A percentile compares a stretch with the other conserved stretches of the same genome.
phyloP scores from a whole-genome alignment of 2,113 vertebrate genomes.

The Orycteropus afer region DNA sequence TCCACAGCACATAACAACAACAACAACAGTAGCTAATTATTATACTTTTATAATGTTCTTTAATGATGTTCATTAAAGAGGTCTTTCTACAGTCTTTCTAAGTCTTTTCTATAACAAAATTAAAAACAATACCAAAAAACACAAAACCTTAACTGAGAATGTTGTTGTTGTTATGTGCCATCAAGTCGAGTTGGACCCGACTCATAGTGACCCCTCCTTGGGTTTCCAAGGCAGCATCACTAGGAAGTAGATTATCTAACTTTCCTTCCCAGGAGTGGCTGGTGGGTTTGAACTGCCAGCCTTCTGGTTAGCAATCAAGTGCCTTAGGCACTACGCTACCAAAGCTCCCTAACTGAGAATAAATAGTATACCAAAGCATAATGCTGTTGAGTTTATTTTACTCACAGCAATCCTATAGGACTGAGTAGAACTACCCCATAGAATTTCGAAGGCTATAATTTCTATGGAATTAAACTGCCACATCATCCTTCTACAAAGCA shows the following conservation, averaged over 20 bases:
- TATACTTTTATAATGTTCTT: neutral
- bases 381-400: neutral
- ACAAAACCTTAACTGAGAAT: too few species aligned
- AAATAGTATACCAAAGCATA: too few species aligned
- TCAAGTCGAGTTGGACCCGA: too few species aligned
- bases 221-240: too few species aligned
- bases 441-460: neutral
- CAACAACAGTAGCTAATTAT: neutral
- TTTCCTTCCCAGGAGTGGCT: too few species aligned
- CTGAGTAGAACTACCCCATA: neutral
- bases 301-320: too few species aligned
- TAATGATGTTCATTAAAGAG: neutral
- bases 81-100: neutral
- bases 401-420: neutral
- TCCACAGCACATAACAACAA: too few species aligned
- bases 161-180: too few species aligned
- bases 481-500: neutral
- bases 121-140: neutral
- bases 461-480: neutral
- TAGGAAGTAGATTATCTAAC: too few species aligned
- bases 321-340: too few species aligned
- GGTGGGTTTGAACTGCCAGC: too few species aligned
- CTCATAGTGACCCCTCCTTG: too few species aligned
- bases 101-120: slow-evolving; percentile 1
- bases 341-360: neutral